phyloP scores from a whole-genome alignment of 2,113 vertebrate genomes.

The Gracilinanus agilis region DNA sequence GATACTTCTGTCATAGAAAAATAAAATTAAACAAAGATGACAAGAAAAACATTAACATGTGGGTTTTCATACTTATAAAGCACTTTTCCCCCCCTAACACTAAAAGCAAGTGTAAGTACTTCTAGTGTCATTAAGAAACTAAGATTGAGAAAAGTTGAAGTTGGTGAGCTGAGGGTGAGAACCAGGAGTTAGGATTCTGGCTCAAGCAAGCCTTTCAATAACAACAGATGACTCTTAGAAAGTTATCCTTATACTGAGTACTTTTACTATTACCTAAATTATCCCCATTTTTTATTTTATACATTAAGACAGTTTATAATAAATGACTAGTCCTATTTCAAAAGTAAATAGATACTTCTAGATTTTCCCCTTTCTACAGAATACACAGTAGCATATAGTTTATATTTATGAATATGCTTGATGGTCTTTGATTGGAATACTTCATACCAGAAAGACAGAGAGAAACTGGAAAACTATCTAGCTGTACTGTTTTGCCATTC shows the following conservation, averaged over 20 bases:
- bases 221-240: background rate
- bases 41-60: background rate
- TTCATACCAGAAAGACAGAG: background rate
- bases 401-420: background rate
- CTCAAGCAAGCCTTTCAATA: background rate
- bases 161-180: background rate
- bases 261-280: background rate
- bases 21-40: background rate
- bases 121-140: background rate
- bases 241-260: background rate
- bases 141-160: background rate
- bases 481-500: background rate
- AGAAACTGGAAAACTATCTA: background rate
- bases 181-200: background rate
- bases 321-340: background rate
- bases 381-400: background rate
- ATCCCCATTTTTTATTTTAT: background rate
- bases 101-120: background rate
- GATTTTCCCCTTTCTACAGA: background rate
- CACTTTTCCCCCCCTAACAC: background rate
- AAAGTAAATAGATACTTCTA: background rate
- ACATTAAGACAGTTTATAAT: background rate
- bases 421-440: background rate
- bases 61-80: background rate
- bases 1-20: conserved; percentile 40